Evolutionary conservation across 1,140 invertebrate species (phyloP).

Genomic region (Hylaeus volcanicus): DNA sequence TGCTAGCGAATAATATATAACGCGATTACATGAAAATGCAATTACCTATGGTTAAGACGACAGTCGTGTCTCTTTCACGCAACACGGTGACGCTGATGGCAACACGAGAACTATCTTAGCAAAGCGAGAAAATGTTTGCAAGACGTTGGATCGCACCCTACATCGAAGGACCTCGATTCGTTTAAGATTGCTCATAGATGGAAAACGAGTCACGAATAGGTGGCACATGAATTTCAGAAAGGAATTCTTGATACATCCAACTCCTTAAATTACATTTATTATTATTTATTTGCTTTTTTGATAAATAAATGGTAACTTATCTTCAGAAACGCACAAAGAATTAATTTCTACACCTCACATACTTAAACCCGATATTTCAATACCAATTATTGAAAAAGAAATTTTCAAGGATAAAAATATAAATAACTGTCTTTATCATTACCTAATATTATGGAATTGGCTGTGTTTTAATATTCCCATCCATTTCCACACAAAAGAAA

Average conservation of each 20-base stretch:
- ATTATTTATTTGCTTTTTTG: no score
- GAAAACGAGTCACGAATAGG: not conserved
- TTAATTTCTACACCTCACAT: no score
- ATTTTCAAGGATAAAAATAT: no score
- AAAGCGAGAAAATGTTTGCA: constrained; percentile 15
- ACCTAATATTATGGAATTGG: no score
- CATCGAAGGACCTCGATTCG: not conserved
- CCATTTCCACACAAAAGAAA: no score
- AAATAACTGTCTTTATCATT: no score
- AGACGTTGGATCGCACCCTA: constrained; percentile 2
- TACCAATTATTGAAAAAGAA: no score
- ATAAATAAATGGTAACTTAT: no score
- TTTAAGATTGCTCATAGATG: constrained; percentile 5
- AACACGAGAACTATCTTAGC: constrained; percentile 47
- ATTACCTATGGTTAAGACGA: constrained; percentile 29
- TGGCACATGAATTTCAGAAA: constrained; percentile 24
- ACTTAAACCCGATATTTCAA: no score
- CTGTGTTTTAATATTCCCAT: no score
- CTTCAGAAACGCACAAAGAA: no score
- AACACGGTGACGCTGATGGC: constrained; percentile 6
- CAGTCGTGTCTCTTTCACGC: constrained; percentile 6
- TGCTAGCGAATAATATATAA: constrained; percentile 34
- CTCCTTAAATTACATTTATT: no score
- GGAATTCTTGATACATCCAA: constrained; percentile 2
- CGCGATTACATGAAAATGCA: constrained; percentile 41